phyloP scores from a whole-genome alignment of 2,797 vertebrate species.

The Oophaga sylvatica region DNA sequence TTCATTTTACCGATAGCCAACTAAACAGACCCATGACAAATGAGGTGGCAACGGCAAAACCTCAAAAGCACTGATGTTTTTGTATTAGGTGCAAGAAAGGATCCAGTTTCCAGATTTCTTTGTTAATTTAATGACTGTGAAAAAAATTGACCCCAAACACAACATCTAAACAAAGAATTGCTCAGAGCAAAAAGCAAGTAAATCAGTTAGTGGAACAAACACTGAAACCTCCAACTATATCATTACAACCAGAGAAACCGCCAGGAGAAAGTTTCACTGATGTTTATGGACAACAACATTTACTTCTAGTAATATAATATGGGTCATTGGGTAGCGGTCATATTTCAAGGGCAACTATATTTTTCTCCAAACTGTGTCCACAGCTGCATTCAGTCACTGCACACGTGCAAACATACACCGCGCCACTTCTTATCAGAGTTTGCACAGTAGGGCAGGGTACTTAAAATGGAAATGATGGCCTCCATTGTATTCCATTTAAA shows the following conservation, averaged over 20 bases:
- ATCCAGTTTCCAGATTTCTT: conserved; percentile 9
- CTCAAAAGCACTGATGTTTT: conserved; percentile 21
- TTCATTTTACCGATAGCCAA: neutral
- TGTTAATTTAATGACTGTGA: conserved; percentile 33
- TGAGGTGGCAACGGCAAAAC: neutral
- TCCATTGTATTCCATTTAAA: conserved; percentile 39
- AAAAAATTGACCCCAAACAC: conserved; percentile 6
- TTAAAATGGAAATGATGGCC: conserved; percentile 34
- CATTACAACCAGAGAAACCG: conserved; percentile 36
- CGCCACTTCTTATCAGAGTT: conserved; percentile 37
- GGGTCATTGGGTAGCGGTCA: conserved; percentile 36
- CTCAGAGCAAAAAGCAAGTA: conserved; percentile 17
- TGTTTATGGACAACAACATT: conserved; percentile 41
- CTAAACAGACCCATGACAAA: neutral
- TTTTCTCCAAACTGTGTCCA: conserved; percentile 25
- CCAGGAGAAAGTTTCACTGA: conserved; percentile 19
- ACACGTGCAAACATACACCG: conserved; percentile 32
- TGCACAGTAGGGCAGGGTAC: conserved; percentile 3
- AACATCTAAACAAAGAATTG: conserved; percentile 15
- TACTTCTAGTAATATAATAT: conserved; percentile 19
- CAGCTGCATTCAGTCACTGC: conserved; percentile 6
- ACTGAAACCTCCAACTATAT: conserved; percentile 47
- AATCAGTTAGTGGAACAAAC: conserved; percentile 41
- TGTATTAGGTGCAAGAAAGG: conserved; percentile 8
- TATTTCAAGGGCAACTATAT: conserved; percentile 55